Evolutionary conservation across 35 echinoderm and acorn worm genomes (phyloP).

Genomic region (Amphiura filiformis): DNA sequence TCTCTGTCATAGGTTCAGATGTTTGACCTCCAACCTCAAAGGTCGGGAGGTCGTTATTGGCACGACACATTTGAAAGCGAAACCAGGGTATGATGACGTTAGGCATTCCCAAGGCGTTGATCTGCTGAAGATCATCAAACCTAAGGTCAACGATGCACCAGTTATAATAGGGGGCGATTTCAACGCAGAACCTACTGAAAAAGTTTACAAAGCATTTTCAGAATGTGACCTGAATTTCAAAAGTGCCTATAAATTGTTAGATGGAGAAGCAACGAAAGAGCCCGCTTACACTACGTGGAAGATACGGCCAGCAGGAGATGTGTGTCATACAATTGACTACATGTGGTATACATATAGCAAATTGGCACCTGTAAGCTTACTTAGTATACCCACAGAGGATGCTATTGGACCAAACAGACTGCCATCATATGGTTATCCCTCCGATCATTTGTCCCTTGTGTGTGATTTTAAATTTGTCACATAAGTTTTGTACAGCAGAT

Average conservation of each 20-base stretch:
- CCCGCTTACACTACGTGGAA: conserved; percentile 95
- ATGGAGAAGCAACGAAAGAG: conserved; percentile 45
- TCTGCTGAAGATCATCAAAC: conserved; percentile 56
- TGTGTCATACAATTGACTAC: conserved; percentile 96
- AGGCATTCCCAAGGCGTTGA: conserved; percentile 63
- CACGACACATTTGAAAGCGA: conserved; percentile 93
- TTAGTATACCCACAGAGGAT: conserved; percentile 65
- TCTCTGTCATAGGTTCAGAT: conserved; percentile 55
- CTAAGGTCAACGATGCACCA: conserved; percentile 28
- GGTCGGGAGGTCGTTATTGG: conserved; percentile 58
- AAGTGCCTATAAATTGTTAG: conserved; percentile 72
- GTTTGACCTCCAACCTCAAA: neutral
- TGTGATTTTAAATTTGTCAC: conserved; percentile 90
- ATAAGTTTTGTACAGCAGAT: too few species aligned
- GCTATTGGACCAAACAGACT: conserved; percentile 71
- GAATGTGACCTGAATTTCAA: conserved; percentile 48
- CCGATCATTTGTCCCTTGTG: conserved; percentile 93
- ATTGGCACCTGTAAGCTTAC: conserved; percentile 24
- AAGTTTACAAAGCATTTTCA: conserved; percentile 62
- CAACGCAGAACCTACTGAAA: conserved; percentile 80
- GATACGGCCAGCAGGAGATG: conserved; percentile 72
- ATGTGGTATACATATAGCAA: conserved; percentile 79
- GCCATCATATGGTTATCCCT: conserved; percentile 76
- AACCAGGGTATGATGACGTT: conserved; percentile 65
- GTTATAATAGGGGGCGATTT: conserved; percentile 83